phyloP scores from a whole-genome alignment of 2,797 vertebrate species.

The Eidolon dupreanum region DNA sequence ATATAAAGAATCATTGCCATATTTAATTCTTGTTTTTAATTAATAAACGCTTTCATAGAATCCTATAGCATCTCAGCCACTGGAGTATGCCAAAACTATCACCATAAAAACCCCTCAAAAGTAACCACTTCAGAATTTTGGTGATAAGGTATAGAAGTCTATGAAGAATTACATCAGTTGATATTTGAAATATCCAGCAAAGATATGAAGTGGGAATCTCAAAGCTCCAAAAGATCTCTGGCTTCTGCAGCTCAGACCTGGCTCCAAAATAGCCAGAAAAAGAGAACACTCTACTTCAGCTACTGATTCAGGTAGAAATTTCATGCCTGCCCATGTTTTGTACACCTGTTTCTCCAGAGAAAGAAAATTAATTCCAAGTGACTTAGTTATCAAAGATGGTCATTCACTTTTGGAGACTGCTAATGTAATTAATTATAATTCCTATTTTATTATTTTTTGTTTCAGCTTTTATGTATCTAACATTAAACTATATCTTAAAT shows the following conservation, averaged over 20 bases:
- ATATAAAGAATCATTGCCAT: not conserved
- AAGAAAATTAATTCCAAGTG: slow-evolving; percentile 3
- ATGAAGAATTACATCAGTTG: not conserved
- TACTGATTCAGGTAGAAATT: not conserved
- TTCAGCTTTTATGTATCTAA: slow-evolving; percentile 33
- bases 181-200: not conserved
- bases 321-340: not conserved
- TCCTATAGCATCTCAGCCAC: not conserved
- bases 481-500: not conserved
- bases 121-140: slow-evolving; percentile 23
- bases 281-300: not conserved
- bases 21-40: not conserved
- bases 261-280: slow-evolving; percentile 27
- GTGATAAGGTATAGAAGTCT: not conserved
- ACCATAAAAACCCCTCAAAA: not conserved
- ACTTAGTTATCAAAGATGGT: not conserved
- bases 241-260: not conserved
- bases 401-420: not conserved
- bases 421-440: not conserved
- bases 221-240: not conserved
- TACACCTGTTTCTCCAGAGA: not conserved
- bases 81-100: not conserved
- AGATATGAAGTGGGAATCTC: not conserved
- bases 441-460: not conserved
- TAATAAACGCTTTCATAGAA: not conserved